These are phyloP conservation scores for Wasmannia auropunctata DNA, from an alignment of 1,140 invertebrate genomes.

Conservation along the genomic window DNA sequence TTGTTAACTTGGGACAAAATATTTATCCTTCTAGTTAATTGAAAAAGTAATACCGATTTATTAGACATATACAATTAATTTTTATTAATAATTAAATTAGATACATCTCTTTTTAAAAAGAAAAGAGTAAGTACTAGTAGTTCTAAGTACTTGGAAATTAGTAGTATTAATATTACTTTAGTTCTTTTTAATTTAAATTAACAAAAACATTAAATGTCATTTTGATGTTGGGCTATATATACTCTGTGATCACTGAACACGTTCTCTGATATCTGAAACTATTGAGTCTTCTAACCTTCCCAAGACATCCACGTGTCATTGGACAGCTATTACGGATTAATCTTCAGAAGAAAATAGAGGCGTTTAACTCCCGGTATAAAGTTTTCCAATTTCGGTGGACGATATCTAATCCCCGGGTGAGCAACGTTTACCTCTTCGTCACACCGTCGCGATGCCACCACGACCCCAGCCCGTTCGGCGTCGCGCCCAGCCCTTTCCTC, in stretches of 20 bases:
- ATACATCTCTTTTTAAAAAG: neutral
- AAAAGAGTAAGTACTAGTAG: neutral
- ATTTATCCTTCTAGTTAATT: neutral
- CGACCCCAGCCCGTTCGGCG: neutral
- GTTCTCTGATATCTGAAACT: neutral
- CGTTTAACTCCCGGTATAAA: conserved; percentile 36
- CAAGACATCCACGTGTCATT: conserved; percentile 5
- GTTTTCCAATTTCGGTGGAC: conserved; percentile 54
- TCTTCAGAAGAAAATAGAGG: conserved; percentile 28
- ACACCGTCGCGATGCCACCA: conserved; percentile 35
- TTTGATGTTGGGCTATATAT: neutral
- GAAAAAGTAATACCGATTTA: neutral
- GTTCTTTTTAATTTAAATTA: no score
- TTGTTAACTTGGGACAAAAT: neutral
- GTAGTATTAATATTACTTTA: neutral
- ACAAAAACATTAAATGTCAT: neutral
- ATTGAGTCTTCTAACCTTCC: neutral
- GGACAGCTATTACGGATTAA: conserved; percentile 41
- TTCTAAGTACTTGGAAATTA: neutral
- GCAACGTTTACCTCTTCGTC: conserved; percentile 55
- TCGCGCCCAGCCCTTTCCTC: neutral
- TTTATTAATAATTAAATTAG: neutral
- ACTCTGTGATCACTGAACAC: neutral
- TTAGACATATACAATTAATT: neutral
- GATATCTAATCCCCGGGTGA: conserved; percentile 49